phyloP scores from a whole-genome alignment of 2,113 vertebrate genomes.

The Phoenicopterus ruber region DNA sequence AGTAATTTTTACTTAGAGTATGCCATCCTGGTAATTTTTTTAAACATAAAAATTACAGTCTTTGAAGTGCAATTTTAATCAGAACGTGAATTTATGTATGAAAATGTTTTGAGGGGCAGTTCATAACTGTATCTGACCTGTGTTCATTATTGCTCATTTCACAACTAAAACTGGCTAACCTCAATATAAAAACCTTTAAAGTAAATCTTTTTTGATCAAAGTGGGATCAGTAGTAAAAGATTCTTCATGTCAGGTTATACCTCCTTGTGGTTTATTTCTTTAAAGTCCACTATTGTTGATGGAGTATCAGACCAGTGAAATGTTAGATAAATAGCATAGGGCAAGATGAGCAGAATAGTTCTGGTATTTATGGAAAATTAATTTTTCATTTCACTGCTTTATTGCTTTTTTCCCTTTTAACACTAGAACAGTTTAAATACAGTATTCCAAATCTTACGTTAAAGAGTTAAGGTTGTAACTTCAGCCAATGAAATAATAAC shows the following conservation, averaged over 20 bases:
- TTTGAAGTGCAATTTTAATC: neutral
- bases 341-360: neutral
- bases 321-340: neutral
- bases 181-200: neutral
- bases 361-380: neutral
- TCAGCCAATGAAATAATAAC: neutral
- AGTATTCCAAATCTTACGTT: fast-evolving
- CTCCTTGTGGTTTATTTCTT: neutral
- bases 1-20: neutral
- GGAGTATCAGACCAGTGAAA: neutral
- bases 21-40: neutral
- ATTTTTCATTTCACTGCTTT: neutral
- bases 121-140: neutral
- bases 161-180: neutral
- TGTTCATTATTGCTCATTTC: neutral
- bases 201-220: neutral
- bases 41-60: neutral
- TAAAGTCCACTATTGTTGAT: neutral
- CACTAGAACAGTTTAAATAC: neutral
- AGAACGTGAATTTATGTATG: neutral
- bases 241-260: neutral
- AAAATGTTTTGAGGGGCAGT: neutral
- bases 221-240: neutral
- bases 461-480: neutral
- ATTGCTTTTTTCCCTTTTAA: neutral